These are phyloP conservation scores for Megaleporinus macrocephalus DNA, from an alignment of 2,113 vertebrate genomes.

Conservation along the genomic window DNA sequence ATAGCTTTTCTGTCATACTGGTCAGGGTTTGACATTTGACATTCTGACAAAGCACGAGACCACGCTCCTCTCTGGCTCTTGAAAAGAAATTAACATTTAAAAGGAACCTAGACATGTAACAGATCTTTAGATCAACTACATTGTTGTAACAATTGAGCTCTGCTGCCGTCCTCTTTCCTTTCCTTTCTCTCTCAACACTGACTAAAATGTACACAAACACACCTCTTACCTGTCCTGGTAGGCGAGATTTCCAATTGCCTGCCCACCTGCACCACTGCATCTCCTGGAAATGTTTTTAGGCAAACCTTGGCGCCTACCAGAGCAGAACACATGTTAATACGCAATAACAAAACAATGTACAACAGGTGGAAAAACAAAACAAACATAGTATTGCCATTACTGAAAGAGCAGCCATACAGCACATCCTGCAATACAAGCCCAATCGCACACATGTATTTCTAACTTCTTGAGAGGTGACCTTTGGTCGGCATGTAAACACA, in stretches of 20 bases:
- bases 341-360: not conserved
- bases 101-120: not conserved
- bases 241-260: constrained; percentile 68
- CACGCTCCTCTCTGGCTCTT: not conserved
- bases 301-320: constrained; percentile 33
- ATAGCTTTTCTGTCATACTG: not conserved
- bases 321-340: constrained; percentile 15
- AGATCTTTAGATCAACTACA: not conserved
- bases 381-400: not conserved
- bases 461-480: constrained; percentile 49
- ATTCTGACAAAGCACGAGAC: not conserved
- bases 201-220: constrained; percentile 55
- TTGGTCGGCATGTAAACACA: constrained; percentile 50
- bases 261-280: constrained; percentile 77
- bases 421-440: constrained; percentile 13
- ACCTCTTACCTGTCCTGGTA: constrained; percentile 74
- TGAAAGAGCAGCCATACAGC: not conserved
- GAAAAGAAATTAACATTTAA: not conserved
- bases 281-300: constrained; percentile 78
- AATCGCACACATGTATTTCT: constrained; percentile 1
- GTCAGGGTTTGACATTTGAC: not conserved
- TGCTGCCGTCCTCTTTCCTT: not conserved
- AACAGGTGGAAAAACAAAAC: not conserved
- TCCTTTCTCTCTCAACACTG: constrained; percentile 40
- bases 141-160: not conserved